Conservation (phyloP, 2,888 invertebrate genomes). For the Rutpela maculata region DNA sequence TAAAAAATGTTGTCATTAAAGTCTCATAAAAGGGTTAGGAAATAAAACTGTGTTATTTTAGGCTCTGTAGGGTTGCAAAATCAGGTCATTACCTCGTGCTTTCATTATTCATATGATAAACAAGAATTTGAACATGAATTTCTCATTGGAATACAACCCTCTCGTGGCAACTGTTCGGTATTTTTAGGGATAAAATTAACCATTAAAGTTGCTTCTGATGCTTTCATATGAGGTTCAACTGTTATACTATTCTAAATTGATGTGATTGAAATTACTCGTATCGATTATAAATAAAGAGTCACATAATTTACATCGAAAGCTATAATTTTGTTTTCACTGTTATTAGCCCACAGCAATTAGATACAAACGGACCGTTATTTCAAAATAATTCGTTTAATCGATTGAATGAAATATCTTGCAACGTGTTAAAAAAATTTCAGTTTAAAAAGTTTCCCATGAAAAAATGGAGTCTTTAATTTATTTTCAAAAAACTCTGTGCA, state of each 20-base stretch:
- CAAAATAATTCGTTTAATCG: too few species aligned
- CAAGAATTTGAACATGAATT: conserved; percentile 2
- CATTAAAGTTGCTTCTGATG: not conserved
- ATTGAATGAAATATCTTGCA: too few species aligned
- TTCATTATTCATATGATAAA: conserved; percentile 3
- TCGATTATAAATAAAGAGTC: not conserved
- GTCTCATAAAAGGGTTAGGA: not conserved
- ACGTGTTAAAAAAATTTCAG: too few species aligned
- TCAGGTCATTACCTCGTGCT: not conserved
- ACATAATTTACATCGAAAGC: not conserved
- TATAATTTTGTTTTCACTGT: too few species aligned
- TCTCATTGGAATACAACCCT: conserved; percentile 3
- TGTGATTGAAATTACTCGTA: not conserved
- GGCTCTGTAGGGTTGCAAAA: not conserved
- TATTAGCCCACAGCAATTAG: too few species aligned
- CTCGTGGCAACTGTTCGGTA: not conserved
- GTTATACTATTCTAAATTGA: not conserved
- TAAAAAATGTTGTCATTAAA: too few species aligned
- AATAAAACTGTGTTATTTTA: conserved; percentile 1
- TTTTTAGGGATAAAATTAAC: not conserved
- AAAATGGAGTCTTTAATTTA: too few species aligned
- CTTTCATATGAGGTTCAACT: not conserved
- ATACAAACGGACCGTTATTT: too few species aligned
- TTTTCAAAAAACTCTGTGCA: too few species aligned
- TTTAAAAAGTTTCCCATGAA: too few species aligned